Evolutionary conservation across 1,140 invertebrate genomes (phyloP), one percentile per base, ranked within the genome.

Genomic region (Stegodyphus mimosarum): DNA sequence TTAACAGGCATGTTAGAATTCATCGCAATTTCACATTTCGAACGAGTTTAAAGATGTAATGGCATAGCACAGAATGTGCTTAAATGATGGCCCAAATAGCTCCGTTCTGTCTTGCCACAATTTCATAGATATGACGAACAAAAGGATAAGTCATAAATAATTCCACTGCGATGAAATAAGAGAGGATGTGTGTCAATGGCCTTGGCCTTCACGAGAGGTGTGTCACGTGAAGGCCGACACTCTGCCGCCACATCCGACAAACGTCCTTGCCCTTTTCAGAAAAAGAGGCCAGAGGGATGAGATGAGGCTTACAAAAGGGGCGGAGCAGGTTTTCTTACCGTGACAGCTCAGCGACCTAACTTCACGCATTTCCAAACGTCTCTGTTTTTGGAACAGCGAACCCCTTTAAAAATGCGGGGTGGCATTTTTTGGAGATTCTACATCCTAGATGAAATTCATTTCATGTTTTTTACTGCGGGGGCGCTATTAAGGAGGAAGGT

Each of bases 171-270:
- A 9, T 60, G 55, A 60, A 15, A 60, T 60, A 15, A 60, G 55
- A 60, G 15, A 70, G 77, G 66, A 79, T 70, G 77, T 79, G 66
- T 79, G 77, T 79, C 77, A 79, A 70, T 70, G 77, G 66, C 76
- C 76, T 79, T 79, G 76, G 64, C 77, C 74, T 64, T 76, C 74
- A 76, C 49, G 17, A 55, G 17, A 70, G 77, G 64, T 70, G 77
- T 79, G 77, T 69, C 49, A 53, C 49, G 77, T 69, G 77, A 79
- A 79, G 77, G 77, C 77, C 77, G 77, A 64, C 77, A 60, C n/a
- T 53, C 50, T 79, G 77, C 77, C 77, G 77, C 74, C 74, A 64
- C 33, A 48, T 55, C 52, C 72, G 72, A 48, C 52, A 67, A 79
- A 79, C 77, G 77, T 69, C 77, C 77, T 79, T 79, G 77, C 77